A percentile compares a stretch with the other conserved stretches of the same genome.
Evolutionary conservation across 2,888 invertebrate genomes (phyloP).

Genomic region (Keiferia lycopersicella): DNA sequence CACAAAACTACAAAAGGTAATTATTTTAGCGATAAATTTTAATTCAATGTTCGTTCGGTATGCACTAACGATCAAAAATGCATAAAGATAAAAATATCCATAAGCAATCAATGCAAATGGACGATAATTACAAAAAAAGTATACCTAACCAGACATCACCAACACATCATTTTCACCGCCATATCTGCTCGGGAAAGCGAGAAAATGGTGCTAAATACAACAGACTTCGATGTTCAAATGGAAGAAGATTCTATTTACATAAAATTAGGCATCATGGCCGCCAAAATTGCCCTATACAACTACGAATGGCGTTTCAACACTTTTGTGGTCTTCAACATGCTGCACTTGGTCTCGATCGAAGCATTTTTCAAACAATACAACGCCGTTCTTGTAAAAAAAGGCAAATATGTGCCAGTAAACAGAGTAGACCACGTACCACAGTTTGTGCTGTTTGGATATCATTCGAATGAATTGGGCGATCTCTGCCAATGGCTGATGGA

Average conservation of each 20-base stretch:
- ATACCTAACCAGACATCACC: neutral
- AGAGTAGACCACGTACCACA: conserved; percentile 42
- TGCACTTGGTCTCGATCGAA: conserved; percentile 43
- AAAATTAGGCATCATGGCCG: conserved; percentile 47
- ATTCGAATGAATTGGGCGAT: conserved; percentile 44
- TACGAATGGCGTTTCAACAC: conserved; percentile 60
- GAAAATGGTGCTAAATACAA: conserved; percentile 3
- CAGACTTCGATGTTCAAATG: conserved; percentile 2
- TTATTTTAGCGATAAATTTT: conserved; percentile 17
- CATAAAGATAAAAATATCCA: conserved; percentile 17
- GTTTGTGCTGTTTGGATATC: conserved; percentile 51
- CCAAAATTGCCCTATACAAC: conserved; percentile 57
- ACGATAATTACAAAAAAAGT: neutral
- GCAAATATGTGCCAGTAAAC: conserved; percentile 40
- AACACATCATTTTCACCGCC: neutral
- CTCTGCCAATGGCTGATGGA: conserved; percentile 45
- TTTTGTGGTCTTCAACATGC: conserved; percentile 47
- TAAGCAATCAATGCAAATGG: conserved; percentile 20
- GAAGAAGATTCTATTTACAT: conserved; percentile 1
- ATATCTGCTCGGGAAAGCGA: neutral
- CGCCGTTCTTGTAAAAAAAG: conserved; percentile 45
- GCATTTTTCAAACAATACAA: conserved; percentile 50
- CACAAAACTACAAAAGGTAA: neutral
- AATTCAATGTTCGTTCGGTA: conserved; percentile 31
- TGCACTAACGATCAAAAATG: conserved; percentile 16